Base-by-base conservation (phyloP, 2,888 invertebrate genomes). In the Syrphus vitripennis region DNA sequence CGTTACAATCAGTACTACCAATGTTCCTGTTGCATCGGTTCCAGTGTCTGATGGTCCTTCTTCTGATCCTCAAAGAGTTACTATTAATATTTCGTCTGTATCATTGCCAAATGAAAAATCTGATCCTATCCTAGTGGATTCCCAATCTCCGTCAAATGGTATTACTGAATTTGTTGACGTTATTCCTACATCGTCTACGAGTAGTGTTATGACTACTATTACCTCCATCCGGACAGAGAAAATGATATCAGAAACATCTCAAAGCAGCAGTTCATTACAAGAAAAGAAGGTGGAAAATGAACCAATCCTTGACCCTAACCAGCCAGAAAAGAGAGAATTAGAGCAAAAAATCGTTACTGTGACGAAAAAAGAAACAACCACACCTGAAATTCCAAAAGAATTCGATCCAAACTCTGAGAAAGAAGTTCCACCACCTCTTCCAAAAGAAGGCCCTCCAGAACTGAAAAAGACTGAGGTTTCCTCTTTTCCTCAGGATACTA, bases 161-260 rank as follows among this genome's bases (percentile, higher is more conserved):
- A 24, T 77, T 26, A 37, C 61, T 29, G 69, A 69, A 16, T 50
- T 50, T 9, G 16, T 69, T 7, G 71, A 61, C 37, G 53, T 34
- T 6, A 0, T 45, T n/a, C 42, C 55, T 12, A 42, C 48, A 12
- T 76, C 71, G 0, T 50, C 72, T 0, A 61, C 74, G 19, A 67
- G 50, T n/a, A 67, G 59, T 55, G 70, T 71, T 12, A 57, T 71
- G 19, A 76, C 42, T 37, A 76, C 67, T 26, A 55, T 76, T 4
- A 79, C 69, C 16, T 71, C 69, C 63, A 70, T 78, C 70, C 59
- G 71, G 34, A 82, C 71, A 10, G 77, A 82, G 21, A 70, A 82
- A 21, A 70, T 57, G 7, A 57, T 24, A 57, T 71, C 76, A 34
- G 75, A 69, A 45, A 48, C 77, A 2, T 50, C 71, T 6, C 24